These are phyloP conservation scores for Drosophila seguyi DNA, from an alignment of 1,140 invertebrate species.

Conservation along the genomic window DNA sequence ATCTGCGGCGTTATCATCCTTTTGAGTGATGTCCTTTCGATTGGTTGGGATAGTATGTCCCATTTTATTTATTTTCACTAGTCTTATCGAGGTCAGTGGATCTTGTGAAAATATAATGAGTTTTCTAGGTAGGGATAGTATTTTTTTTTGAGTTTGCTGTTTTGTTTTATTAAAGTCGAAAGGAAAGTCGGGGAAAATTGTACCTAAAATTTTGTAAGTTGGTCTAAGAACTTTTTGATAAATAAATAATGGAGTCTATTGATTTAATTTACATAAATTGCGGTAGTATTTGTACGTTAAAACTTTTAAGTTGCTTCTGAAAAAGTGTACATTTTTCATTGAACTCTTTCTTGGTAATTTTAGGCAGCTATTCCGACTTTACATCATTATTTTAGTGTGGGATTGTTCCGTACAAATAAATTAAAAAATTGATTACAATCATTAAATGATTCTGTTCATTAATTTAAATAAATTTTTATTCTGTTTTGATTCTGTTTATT, in stretches of 20 bases:
- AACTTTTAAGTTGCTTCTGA: no score
- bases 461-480: no score
- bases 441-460: no score
- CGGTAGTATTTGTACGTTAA: neutral
- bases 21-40: conserved; percentile 30
- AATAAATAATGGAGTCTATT: neutral
- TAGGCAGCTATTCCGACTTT: no score
- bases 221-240: neutral
- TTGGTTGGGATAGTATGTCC: conserved; percentile 20
- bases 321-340: no score
- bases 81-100: conserved; percentile 16
- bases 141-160: neutral
- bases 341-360: neutral
- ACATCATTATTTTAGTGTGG: neutral
- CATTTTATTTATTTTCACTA: neutral
- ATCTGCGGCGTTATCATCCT: conserved; percentile 28
- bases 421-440: no score
- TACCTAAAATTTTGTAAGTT: neutral
- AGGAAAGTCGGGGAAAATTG: neutral
- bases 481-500: no score
- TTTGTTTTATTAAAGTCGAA: neutral
- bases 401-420: no score
- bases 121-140: neutral
- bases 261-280: neutral
- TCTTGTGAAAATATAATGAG: conserved; percentile 10